These are phyloP conservation scores for Falco rusticolus DNA, from an alignment of 2,797 vertebrate genomes.

Conservation along the genomic window DNA sequence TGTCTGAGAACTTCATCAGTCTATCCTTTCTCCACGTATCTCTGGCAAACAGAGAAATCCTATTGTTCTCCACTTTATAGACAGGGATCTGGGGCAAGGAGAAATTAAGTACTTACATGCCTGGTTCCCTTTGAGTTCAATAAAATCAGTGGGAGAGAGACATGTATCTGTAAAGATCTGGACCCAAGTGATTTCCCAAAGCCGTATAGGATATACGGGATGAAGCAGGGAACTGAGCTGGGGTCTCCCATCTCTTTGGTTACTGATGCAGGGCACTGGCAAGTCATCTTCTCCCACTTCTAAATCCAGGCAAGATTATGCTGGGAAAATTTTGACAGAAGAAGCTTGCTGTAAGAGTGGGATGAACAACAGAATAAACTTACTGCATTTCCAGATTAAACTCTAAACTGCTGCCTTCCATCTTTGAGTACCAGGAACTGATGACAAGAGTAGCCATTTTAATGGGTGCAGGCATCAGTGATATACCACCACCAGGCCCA, in stretches of 20 bases:
- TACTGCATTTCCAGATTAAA: background rate
- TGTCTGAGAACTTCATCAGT: conserved; percentile 26
- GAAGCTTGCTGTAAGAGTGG: background rate
- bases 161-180: background rate
- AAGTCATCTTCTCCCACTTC: background rate
- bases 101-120: background rate
- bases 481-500: background rate
- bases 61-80: background rate
- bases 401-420: background rate
- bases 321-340: background rate
- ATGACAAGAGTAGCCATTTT: background rate
- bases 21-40: conserved; percentile 21
- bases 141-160: background rate
- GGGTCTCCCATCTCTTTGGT: background rate
- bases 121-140: background rate
- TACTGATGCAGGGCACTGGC: background rate
- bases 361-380: background rate
- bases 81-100: background rate
- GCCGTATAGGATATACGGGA: background rate
- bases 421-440: background rate
- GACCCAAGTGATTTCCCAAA: background rate
- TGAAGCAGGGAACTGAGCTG: background rate
- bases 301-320: background rate
- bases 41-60: conserved; percentile 29
- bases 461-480: background rate